phyloP scores from a whole-genome alignment of 2,113 vertebrate genomes.

The Eleginops maclovinus region DNA sequence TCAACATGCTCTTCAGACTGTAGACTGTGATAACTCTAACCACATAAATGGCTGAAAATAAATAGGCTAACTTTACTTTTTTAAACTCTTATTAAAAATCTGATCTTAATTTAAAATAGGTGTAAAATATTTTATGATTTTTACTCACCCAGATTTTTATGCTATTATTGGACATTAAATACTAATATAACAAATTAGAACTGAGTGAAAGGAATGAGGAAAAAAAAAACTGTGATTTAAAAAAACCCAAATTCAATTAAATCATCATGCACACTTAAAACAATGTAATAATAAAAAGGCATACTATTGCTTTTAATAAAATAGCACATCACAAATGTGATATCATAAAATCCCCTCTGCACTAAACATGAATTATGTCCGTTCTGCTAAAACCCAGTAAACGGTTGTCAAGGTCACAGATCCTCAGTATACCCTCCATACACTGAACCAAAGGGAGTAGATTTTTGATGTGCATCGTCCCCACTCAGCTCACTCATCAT shows the following conservation, averaged over 20 bases:
- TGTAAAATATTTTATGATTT: not conserved
- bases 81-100: not conserved
- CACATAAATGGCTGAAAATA: too few relatives aligned
- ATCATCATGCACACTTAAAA: not conserved
- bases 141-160: not conserved
- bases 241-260: constrained; percentile 27
- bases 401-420: not conserved
- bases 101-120: not conserved
- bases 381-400: constrained; percentile 1
- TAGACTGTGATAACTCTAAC: not conserved
- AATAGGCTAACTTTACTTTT: not conserved
- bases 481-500: constrained; percentile 22
- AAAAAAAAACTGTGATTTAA: constrained; percentile 11
- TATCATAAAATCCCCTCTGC: not conserved
- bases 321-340: not conserved
- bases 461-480: constrained; percentile 35
- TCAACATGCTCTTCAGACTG: constrained; percentile 10
- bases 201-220: constrained; percentile 42
- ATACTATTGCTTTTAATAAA: not conserved
- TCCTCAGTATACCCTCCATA: constrained; percentile 1
- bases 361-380: not conserved
- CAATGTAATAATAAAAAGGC: too few relatives aligned
- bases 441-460: constrained; percentile 8
- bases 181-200: not conserved
- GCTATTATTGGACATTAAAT: constrained; percentile 21